Conservation (phyloP, 2,797 vertebrate species). For the Menidia menidia region DNA sequence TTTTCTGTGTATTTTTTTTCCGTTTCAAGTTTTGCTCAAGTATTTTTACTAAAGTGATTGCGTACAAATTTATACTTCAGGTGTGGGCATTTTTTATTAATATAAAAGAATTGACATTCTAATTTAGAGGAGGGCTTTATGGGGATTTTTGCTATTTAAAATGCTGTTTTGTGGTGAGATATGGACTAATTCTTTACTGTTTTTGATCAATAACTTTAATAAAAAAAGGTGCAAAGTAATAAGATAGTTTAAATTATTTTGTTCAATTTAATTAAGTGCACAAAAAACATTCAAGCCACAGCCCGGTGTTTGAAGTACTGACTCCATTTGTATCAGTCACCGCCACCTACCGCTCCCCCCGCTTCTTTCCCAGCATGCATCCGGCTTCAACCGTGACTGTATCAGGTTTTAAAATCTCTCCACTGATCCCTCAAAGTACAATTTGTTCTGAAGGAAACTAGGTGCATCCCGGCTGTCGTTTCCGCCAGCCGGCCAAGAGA, state of each 20-base stretch:
- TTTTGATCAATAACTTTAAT: neutral
- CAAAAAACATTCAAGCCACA: neutral
- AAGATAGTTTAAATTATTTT: neutral
- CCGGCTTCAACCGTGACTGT: slow-evolving; percentile 39
- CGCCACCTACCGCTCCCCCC: slow-evolving; percentile 23
- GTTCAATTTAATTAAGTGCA: neutral
- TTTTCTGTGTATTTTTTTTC: too few species aligned
- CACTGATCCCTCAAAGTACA: slow-evolving; percentile 58
- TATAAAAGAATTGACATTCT: too few species aligned
- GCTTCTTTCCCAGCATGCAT: slow-evolving; percentile 59
- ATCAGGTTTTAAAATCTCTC: slow-evolving; percentile 55
- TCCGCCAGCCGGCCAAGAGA: slow-evolving; percentile 44
- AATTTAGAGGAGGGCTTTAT: too few species aligned
- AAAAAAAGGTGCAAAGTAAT: neutral
- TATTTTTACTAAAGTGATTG: too few species aligned
- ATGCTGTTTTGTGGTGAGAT: neutral
- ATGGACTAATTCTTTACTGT: neutral
- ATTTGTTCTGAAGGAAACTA: slow-evolving; percentile 52
- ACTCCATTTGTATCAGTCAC: slow-evolving; percentile 30
- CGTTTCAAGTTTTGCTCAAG: too few species aligned
- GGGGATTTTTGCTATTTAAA: too few species aligned
- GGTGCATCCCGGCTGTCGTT: slow-evolving; percentile 8
- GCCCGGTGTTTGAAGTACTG: neutral
- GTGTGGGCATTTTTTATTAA: too few species aligned
- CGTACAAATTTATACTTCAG: too few species aligned